A percentile compares a stretch with the other conserved stretches of the same genome.
Evolutionary conservation across 1,140 invertebrate species (phyloP).

Genomic region (Drosophila sechellia): DNA sequence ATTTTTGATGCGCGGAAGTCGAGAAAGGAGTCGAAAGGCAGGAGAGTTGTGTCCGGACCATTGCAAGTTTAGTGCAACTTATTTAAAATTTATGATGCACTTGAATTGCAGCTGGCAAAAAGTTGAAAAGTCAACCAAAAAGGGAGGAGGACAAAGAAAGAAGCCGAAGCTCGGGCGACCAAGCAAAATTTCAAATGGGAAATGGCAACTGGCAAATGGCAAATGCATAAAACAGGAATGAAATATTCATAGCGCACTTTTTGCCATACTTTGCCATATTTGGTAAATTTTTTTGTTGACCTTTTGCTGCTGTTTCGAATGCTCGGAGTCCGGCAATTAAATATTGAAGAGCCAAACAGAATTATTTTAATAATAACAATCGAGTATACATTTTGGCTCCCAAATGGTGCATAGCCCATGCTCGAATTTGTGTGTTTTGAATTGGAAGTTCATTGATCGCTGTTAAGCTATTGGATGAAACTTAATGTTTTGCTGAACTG

Average conservation of each 20-base stretch:
- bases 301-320: conserved; percentile 11
- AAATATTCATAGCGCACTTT: conserved; percentile 74
- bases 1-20: conserved; percentile 26
- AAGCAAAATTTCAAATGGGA: conserved; percentile 22
- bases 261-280: conserved; percentile 35
- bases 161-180: conserved; percentile 28
- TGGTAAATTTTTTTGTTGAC: conserved; percentile 14
- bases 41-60: conserved; percentile 19
- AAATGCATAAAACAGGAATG: conserved; percentile 67
- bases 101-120: conserved; percentile 62
- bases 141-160: background rate
- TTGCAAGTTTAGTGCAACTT: conserved; percentile 60
- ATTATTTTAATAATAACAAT: conserved; percentile 23
- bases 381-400: background rate
- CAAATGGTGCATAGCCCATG: background rate
- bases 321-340: conserved; percentile 52
- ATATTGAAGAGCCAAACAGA: conserved; percentile 50
- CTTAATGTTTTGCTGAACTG: too few relatives aligned
- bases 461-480: background rate
- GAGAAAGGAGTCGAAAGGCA: background rate
- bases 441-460: background rate
- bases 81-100: conserved; percentile 78
- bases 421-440: background rate
- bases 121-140: conserved; percentile 47
- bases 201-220: conserved; percentile 22